phyloP scores from a whole-genome alignment of 2,113 vertebrate species.

The Gopherus flavomarginatus region DNA sequence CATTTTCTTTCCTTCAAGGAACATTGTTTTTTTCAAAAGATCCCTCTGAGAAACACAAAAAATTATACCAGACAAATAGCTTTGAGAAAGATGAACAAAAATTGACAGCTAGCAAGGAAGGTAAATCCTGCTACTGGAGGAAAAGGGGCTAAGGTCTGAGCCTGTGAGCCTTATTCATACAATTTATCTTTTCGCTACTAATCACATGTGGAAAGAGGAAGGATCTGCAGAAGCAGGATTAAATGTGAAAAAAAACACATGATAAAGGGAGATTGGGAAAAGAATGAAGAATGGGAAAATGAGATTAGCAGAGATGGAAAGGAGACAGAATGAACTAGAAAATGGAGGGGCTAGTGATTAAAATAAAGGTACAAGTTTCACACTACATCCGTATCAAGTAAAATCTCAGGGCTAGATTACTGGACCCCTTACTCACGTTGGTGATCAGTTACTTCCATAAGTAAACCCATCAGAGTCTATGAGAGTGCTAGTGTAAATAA shows the following conservation, averaged over 20 bases:
- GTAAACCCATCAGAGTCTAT: not conserved
- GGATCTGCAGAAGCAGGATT: not conserved
- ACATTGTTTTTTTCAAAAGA: slow-evolving; percentile 35
- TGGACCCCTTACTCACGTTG: not conserved
- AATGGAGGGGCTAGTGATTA: not conserved
- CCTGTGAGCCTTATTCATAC: not conserved
- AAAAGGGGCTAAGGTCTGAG: slow-evolving; percentile 36
- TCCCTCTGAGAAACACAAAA: slow-evolving; percentile 56
- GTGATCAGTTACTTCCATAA: not conserved
- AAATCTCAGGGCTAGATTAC: not conserved
- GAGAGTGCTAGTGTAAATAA: not conserved
- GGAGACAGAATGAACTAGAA: not conserved
- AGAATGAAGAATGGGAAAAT: slow-evolving; percentile 2
- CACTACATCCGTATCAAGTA: not conserved
- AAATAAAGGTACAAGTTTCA: not conserved
- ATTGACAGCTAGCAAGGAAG: slow-evolving; percentile 42
- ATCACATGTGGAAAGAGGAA: not conserved
- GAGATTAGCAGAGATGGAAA: not conserved
- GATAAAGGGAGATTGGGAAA: not conserved
- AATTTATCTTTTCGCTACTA: slow-evolving; percentile 13
- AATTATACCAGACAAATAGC: slow-evolving; percentile 54
- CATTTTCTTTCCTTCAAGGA: slow-evolving; percentile 53
- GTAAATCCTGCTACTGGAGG: slow-evolving; percentile 42
- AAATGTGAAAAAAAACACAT: not conserved
- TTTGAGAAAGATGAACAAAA: slow-evolving; percentile 62